Evolutionary conservation across 2,797 vertebrate genomes (phyloP).

Genomic region (Anas flavirostris): DNA sequence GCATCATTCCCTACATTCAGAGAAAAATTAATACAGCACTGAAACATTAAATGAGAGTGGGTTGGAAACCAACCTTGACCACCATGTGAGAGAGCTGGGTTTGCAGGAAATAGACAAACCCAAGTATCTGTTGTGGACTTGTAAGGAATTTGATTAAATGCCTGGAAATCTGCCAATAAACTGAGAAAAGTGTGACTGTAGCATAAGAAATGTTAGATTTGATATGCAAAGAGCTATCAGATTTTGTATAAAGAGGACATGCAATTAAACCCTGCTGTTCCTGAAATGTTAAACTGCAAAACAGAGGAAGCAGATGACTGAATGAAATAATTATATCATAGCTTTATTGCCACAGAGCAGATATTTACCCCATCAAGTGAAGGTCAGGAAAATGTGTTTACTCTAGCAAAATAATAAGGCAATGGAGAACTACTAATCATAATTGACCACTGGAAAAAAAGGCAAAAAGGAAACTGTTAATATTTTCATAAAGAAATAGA

Average conservation of each 20-base stretch:
- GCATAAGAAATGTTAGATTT: not conserved
- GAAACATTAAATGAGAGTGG: not conserved
- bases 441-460: not conserved
- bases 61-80: not conserved
- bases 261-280: not conserved
- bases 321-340: not conserved
- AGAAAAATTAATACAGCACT: not conserved
- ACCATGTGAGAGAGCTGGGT: not conserved
- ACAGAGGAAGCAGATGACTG: not conserved
- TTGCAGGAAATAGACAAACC: not conserved
- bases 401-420: not conserved
- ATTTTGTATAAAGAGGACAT: not conserved
- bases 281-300: not conserved
- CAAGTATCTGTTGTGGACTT: not conserved
- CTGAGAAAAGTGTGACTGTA: not conserved
- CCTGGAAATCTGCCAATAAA: not conserved
- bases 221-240: not conserved
- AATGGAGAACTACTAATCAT: not conserved
- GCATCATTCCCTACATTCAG: not conserved
- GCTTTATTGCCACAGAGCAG: not conserved
- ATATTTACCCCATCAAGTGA: not conserved
- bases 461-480: not conserved
- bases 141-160: not conserved
- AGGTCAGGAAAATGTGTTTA: not conserved
- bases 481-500: not conserved